phyloP scores from a whole-genome alignment of 1,140 invertebrate species.

The Whitmania pigra region DNA sequence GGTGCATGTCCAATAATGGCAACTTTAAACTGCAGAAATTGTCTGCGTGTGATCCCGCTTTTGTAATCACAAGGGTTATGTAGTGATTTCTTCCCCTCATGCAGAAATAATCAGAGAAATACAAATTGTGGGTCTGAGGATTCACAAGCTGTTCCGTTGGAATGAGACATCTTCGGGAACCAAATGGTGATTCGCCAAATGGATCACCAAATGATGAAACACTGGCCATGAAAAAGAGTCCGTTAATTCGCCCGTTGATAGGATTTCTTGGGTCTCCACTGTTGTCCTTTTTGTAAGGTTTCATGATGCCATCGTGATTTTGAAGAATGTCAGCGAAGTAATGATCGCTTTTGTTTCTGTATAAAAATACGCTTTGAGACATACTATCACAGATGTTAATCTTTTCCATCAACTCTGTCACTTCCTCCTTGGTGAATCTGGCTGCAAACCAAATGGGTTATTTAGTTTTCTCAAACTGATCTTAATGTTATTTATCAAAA shows the following conservation, averaged over 20 bases:
- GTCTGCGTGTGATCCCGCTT: constrained; percentile 24
- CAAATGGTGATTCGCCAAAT: constrained; percentile 5
- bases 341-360: constrained; percentile 11
- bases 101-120: constrained; percentile 33
- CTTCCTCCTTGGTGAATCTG: too few species aligned
- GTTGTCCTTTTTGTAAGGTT: constrained; percentile 11
- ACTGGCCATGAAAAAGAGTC: constrained; percentile 16
- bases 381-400: too few species aligned
- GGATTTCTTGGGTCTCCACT: constrained; percentile 17
- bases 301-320: constrained; percentile 7
- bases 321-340: constrained; percentile 8
- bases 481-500: too few species aligned
- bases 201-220: neutral
- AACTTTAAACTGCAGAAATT: constrained; percentile 31
- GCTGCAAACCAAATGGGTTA: too few species aligned
- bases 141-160: neutral
- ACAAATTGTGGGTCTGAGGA: constrained; percentile 23
- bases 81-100: constrained; percentile 27
- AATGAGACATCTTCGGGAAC: neutral
- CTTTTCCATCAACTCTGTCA: too few species aligned
- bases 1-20: constrained; percentile 21
- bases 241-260: constrained; percentile 15
- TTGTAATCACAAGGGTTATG: constrained; percentile 28
- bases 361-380: neutral
- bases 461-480: too few species aligned